Percentiles rank a stretch among this genome's conserved stretches.
phyloP scores from a whole-genome alignment of 2,888 invertebrate genomes.

The Aromia moschata region DNA sequence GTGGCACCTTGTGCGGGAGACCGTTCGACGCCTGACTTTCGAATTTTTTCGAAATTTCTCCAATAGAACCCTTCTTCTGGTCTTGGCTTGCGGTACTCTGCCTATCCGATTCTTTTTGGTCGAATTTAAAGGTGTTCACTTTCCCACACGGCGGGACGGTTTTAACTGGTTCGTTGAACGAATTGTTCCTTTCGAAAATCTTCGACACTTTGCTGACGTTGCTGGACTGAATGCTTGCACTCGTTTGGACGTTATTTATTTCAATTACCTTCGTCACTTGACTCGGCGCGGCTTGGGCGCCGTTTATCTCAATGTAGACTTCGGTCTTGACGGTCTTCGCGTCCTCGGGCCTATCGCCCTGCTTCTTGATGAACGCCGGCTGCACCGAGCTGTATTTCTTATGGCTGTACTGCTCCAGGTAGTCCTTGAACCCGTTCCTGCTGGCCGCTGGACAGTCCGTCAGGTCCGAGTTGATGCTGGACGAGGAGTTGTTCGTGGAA shows the following conservation, averaged over 20 bases:
- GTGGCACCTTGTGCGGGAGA: slow-evolving; percentile 5
- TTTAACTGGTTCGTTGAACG: neutral
- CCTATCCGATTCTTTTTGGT: slow-evolving; percentile 26
- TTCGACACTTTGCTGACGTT: slow-evolving; percentile 33
- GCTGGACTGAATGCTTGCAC: no score
- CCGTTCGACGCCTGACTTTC: slow-evolving; percentile 25
- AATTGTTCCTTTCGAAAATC: slow-evolving; percentile 30
- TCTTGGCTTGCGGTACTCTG: slow-evolving; percentile 19
- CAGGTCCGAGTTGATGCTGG: slow-evolving; percentile 44
- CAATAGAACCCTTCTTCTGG: slow-evolving; percentile 32
- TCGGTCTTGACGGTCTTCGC: slow-evolving; percentile 52
- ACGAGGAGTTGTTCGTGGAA: slow-evolving; percentile 43
- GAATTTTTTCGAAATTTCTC: slow-evolving; percentile 40
- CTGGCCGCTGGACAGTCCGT: slow-evolving; percentile 36
- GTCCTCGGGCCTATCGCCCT: slow-evolving; percentile 30
- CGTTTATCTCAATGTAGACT: slow-evolving; percentile 53
- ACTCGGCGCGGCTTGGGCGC: slow-evolving; percentile 24
- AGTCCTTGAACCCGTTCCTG: slow-evolving; percentile 44
- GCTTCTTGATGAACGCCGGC: slow-evolving; percentile 32
- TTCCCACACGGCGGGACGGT: neutral
- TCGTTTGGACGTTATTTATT: slow-evolving; percentile 23
- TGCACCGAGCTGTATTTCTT: slow-evolving; percentile 50
- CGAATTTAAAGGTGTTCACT: slow-evolving; percentile 32
- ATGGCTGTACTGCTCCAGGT: slow-evolving; percentile 45
- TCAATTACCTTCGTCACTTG: slow-evolving; percentile 34